phyloP scores from a whole-genome alignment of 2,888 invertebrate species.

The Calliphora vomitoria region DNA sequence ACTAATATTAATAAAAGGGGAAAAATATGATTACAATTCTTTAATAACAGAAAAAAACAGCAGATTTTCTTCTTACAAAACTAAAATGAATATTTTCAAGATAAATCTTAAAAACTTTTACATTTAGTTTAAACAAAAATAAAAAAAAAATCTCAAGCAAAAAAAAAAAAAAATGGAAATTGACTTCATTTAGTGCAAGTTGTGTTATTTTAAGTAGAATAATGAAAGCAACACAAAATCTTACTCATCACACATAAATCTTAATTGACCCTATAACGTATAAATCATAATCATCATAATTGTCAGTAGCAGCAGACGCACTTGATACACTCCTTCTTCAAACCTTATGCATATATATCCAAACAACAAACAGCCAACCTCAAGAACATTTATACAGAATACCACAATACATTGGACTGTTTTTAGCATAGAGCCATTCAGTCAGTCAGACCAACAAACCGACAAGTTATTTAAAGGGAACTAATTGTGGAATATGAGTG shows the following conservation, averaged over 20 bases:
- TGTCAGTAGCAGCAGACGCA: constrained; percentile 71
- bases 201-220: constrained; percentile 61
- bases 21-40: constrained; percentile 57
- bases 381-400: constrained; percentile 8
- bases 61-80: constrained; percentile 40
- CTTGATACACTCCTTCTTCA: constrained; percentile 65
- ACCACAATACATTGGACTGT: background rate
- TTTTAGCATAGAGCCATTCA: constrained; percentile 30
- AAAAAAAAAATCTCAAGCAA: background rate
- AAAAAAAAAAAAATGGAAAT: constrained; percentile 41
- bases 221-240: constrained; percentile 30
- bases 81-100: constrained; percentile 57
- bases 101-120: constrained; percentile 67
- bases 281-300: constrained; percentile 80
- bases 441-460: background rate
- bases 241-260: constrained; percentile 73
- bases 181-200: constrained; percentile 59
- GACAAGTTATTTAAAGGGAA: background rate
- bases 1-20: constrained; percentile 24
- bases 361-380: constrained; percentile 8
- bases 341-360: background rate
- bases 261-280: constrained; percentile 78
- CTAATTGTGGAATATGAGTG: constrained; percentile 25
- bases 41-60: constrained; percentile 43
- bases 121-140: constrained; percentile 50